Percentiles rank a stretch among this genome's conserved stretches.
Evolutionary conservation across 2,113 vertebrate genomes (phyloP).

Genomic region (Xiphophorus maculatus): DNA sequence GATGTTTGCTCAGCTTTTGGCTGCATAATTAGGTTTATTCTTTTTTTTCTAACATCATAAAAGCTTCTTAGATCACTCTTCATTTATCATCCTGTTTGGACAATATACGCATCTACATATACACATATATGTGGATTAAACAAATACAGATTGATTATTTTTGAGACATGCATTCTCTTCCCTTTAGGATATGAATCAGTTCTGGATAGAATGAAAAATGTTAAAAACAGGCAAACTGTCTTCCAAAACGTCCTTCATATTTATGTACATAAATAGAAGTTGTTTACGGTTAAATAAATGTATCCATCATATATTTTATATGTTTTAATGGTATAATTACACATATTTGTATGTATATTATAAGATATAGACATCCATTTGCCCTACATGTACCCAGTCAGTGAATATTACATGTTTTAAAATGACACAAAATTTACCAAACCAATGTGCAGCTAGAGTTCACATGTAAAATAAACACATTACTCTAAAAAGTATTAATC

Average conservation of each 20-base stretch:
- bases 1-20: conserved; percentile 74
- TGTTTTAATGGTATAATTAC: no score
- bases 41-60: conserved; percentile 63
- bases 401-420: background rate
- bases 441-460: background rate
- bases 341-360: background rate
- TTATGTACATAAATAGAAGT: background rate
- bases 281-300: background rate
- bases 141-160: no score
- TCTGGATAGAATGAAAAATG: background rate
- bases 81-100: background rate
- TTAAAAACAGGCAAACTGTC: background rate
- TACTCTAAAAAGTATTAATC: conserved; percentile 26
- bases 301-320: background rate
- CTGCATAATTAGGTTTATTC: conserved; percentile 49
- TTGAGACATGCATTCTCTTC: background rate
- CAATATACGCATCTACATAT: no score
- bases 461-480: conserved; percentile 9
- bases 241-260: background rate
- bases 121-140: no score
- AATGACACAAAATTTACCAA: background rate
- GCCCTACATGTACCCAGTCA: background rate
- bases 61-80: conserved; percentile 20
- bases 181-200: background rate
- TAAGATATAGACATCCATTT: background rate